Evolutionary conservation across 2,797 vertebrate genomes (phyloP).

Genomic region (Sciurus carolinensis): DNA sequence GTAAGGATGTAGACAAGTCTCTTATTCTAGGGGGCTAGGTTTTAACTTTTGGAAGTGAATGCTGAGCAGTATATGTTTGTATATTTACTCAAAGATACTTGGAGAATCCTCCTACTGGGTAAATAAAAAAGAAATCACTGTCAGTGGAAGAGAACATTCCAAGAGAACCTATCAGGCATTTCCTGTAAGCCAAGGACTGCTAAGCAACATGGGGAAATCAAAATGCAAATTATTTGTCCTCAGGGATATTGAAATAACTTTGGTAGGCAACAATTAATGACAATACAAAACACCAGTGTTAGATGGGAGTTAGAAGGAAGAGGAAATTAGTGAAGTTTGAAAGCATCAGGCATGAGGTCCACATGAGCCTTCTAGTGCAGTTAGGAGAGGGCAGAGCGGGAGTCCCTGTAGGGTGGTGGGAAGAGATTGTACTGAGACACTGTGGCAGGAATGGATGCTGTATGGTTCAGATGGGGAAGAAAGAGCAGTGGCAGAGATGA

Average conservation of each 20-base stretch:
- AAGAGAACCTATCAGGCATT: constrained; percentile 47
- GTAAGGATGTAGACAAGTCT: neutral
- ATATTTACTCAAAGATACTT: constrained; percentile 42
- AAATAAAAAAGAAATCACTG: constrained; percentile 26
- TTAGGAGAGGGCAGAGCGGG: neutral
- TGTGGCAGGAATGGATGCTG: neutral
- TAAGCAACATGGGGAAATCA: neutral
- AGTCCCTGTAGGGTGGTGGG: neutral
- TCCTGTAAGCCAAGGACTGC: neutral
- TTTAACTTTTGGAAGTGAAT: constrained; percentile 44
- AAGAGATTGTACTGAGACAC: neutral
- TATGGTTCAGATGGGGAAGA: neutral
- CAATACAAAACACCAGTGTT: neutral
- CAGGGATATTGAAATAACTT: constrained; percentile 42
- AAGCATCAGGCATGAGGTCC: neutral
- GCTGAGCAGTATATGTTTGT: neutral
- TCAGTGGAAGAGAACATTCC: constrained; percentile 17
- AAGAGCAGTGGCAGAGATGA: neutral
- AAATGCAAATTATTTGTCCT: constrained; percentile 28
- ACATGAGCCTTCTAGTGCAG: neutral
- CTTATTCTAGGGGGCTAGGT: neutral
- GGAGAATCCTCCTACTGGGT: constrained; percentile 28
- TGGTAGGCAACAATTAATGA: constrained; percentile 7
- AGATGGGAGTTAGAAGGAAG: neutral
- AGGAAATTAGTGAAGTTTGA: neutral